phyloP scores from a whole-genome alignment of 2,888 invertebrate genomes.

The Danaus chrysippus region DNA sequence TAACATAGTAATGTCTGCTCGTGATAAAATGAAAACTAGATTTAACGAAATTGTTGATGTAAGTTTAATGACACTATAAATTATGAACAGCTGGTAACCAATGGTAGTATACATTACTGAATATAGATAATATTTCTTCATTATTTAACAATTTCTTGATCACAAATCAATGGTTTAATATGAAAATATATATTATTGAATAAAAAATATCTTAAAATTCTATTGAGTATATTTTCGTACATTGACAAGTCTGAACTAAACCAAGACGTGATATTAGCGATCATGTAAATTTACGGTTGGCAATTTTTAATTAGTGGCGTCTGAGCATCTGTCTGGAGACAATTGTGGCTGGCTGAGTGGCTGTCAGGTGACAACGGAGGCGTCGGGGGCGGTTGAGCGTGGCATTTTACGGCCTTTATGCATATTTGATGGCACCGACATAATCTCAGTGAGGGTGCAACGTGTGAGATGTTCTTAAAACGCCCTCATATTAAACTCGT shows the following conservation, averaged over 20 bases:
- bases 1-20: neutral
- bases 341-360: constrained; percentile 32
- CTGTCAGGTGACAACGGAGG: constrained; percentile 64
- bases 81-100: neutral
- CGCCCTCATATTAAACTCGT: neutral
- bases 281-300: constrained; percentile 62
- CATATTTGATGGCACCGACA: constrained; percentile 78
- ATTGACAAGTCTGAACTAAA: too few relatives aligned
- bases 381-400: constrained; percentile 74
- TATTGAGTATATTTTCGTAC: too few relatives aligned
- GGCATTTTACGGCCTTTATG: constrained; percentile 79
- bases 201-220: too few relatives aligned
- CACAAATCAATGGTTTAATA: too few relatives aligned
- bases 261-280: constrained; percentile 22
- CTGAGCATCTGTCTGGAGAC: constrained; percentile 69
- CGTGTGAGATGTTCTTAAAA: constrained; percentile 35
- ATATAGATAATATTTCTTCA: too few relatives aligned
- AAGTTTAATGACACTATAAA: constrained; percentile 1
- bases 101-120: too few relatives aligned
- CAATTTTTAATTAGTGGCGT: constrained; percentile 76
- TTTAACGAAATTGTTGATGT: constrained; percentile 5
- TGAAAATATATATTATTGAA: too few relatives aligned
- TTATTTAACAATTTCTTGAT: too few relatives aligned
- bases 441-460: constrained; percentile 69
- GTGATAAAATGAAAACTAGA: constrained; percentile 2